Evolutionary conservation across 2,797 vertebrate genomes (phyloP), one percentile per base, ranked within the genome.

Genomic region (Ctenochaetus hawaiiensis): DNA sequence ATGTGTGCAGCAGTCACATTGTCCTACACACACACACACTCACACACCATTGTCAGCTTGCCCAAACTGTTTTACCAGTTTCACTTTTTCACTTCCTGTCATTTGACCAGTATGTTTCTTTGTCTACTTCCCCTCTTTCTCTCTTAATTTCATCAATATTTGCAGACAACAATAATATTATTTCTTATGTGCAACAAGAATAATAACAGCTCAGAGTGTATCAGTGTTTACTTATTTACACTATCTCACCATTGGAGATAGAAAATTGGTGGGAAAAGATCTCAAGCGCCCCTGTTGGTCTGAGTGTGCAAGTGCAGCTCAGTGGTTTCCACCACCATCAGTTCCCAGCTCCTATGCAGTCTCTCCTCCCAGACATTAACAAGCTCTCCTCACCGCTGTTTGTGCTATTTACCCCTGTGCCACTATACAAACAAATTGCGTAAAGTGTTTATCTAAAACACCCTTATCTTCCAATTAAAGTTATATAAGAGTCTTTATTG

Each of bases 351-450:
- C 61, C 67, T 82, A 64, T 78, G 75, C 85, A 81, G 80, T 64
- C 69, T 88, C 80, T 85, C 87, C 81, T 87, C 80, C 81, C 89
- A 90, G 75, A 91, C 89, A 82, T 89, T 89, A 91, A 92, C 89
- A 87, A 86, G 87, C 87, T 77, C 63, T 75, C 75, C 78, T 82
- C 53, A 79, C 92, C 88, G 20, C 87, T 92, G 86, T 85, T 90
- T 89, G 85, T 91, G 89, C 87, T 89, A 87, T 94, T 93, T 93
- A 90, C 90, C 75, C 80, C 49, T 60, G 80, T 78, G 67, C 78
- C 78, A 81, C 87, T 86, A 85, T 75, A 82, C 85, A 92, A 94
- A 92, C 91, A 93, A 83, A 91, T 91, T 89, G 90, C 83, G 84
- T 89, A 89, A 91, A 81, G 62, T 92, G 87, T 91, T 90, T 89